These are phyloP conservation scores for Coryphaenoides rupestris DNA, from an alignment of 2,113 vertebrate genomes.

Conservation along the genomic window DNA sequence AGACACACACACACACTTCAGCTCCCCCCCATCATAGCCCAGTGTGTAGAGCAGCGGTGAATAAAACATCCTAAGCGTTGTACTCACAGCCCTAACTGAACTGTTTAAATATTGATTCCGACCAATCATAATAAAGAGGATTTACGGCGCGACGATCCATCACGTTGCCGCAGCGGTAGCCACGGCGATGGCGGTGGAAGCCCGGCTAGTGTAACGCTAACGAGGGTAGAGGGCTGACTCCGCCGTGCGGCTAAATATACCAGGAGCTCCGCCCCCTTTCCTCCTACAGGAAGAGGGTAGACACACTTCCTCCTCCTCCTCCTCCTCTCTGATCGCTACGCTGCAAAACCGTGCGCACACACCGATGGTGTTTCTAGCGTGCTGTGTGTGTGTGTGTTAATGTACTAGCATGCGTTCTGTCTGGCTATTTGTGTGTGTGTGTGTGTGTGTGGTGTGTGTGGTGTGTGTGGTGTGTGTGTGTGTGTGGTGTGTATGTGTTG, in stretches of 20 bases:
- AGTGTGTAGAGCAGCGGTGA: neutral
- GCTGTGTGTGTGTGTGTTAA: slow-evolving; percentile 2
- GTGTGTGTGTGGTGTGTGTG: slow-evolving; percentile 5
- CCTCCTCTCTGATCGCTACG: too few species aligned
- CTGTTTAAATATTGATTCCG: too few species aligned
- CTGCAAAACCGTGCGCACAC: too few species aligned
- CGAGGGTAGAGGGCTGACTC: too few species aligned
- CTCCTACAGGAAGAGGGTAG: slow-evolving; percentile 18
- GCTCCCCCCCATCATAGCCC: slow-evolving; percentile 9
- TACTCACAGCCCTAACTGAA: too few species aligned
- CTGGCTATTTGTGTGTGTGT: slow-evolving; percentile 3
- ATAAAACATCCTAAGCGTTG: too few species aligned
- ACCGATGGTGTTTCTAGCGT: neutral
- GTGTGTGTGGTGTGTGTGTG: slow-evolving; percentile 8
- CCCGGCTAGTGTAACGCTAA: too few species aligned
- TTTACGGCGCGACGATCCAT: slow-evolving; percentile 12
- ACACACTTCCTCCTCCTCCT: slow-evolving; percentile 2
- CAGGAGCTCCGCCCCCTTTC: too few species aligned
- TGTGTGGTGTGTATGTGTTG: neutral
- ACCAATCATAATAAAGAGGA: too few species aligned
- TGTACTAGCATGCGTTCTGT: neutral
- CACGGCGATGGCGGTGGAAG: too few species aligned
- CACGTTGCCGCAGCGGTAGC: slow-evolving; percentile 32
- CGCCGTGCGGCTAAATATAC: too few species aligned
- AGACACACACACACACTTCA: neutral